Conservation (phyloP, 2,113 vertebrate species). For the Cyprinodon variegatus region DNA sequence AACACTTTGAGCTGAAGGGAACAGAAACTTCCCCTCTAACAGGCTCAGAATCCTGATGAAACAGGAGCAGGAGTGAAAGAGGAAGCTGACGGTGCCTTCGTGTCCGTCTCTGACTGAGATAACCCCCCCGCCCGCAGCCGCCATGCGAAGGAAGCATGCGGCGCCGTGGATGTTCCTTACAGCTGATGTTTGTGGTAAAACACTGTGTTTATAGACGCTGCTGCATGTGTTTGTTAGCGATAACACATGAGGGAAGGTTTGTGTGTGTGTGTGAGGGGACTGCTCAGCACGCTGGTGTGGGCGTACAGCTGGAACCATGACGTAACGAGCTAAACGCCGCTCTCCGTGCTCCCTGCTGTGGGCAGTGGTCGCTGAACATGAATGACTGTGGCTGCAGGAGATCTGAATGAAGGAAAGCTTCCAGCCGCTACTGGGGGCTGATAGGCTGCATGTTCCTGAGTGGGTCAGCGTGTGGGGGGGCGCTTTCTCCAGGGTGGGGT, state of each 20-base stretch:
- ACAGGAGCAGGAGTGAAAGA: not conserved
- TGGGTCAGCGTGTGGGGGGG: conserved; percentile 25
- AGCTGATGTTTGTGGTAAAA: conserved; percentile 24
- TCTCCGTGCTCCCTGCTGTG: conserved; percentile 8
- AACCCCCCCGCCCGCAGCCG: not conserved
- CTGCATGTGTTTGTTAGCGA: conserved; percentile 18
- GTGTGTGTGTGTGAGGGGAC: conserved; percentile 33
- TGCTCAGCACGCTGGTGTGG: conserved; percentile 46
- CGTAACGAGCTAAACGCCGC: conserved; percentile 57
- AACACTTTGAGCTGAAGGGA: too few relatives aligned
- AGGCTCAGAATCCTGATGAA: not conserved
- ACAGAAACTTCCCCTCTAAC: too few relatives aligned
- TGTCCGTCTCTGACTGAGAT: conserved; percentile 45
- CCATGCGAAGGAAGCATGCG: not conserved
- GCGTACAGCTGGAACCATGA: conserved; percentile 62
- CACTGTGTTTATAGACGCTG: conserved; percentile 1
- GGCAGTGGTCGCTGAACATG: conserved; percentile 20
- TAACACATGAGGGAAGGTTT: not conserved
- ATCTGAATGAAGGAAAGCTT: conserved; percentile 52
- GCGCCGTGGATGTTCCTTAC: not conserved
- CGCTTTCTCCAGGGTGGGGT: conserved; percentile 28
- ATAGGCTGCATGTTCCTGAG: not conserved
- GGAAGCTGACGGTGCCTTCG: conserved; percentile 17
- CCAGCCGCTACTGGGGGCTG: conserved; percentile 51
- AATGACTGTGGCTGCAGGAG: conserved; percentile 7